Conservation (phyloP, 2,113 vertebrate species). For the Corythornis madagascariensis region DNA sequence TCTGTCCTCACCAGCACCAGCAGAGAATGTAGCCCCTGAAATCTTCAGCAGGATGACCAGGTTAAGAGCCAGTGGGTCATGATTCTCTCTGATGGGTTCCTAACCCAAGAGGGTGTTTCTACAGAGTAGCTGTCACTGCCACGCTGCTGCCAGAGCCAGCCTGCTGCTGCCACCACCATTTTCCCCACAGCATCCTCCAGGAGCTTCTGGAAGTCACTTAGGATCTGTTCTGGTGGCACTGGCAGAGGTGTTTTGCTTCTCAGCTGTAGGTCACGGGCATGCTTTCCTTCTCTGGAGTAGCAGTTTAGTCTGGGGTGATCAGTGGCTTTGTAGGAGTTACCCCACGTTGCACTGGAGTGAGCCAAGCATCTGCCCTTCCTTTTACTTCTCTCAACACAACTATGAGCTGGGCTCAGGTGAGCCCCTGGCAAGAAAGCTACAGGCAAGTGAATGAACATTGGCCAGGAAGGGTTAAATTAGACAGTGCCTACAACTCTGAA, state of each 20-base stretch:
- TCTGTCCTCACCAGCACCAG: background rate
- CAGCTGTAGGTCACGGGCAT: background rate
- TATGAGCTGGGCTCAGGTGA: background rate
- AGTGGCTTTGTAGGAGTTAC: background rate
- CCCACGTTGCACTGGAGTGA: background rate
- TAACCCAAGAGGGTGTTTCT: background rate
- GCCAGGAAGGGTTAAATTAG: constrained; percentile 39
- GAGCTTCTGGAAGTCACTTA: background rate
- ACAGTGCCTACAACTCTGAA: constrained; percentile 41
- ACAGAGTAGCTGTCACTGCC: background rate
- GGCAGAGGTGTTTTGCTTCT: background rate
- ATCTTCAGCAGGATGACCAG: constrained; percentile 11
- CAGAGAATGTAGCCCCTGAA: background rate
- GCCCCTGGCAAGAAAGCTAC: constrained; percentile 7
- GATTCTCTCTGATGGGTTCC: background rate
- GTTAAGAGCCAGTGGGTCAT: constrained; percentile 6
- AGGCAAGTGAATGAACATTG: background rate
- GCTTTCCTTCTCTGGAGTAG: background rate
- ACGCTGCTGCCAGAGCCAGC: background rate
- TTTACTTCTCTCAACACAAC: background rate
- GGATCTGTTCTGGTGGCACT: background rate
- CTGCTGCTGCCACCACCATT: background rate
- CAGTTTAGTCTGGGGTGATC: background rate
- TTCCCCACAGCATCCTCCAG: background rate
- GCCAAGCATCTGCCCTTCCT: background rate